These are phyloP conservation scores for Catagonus wagneri DNA, from an alignment of 2,113 vertebrate genomes.

Conservation along the genomic window DNA sequence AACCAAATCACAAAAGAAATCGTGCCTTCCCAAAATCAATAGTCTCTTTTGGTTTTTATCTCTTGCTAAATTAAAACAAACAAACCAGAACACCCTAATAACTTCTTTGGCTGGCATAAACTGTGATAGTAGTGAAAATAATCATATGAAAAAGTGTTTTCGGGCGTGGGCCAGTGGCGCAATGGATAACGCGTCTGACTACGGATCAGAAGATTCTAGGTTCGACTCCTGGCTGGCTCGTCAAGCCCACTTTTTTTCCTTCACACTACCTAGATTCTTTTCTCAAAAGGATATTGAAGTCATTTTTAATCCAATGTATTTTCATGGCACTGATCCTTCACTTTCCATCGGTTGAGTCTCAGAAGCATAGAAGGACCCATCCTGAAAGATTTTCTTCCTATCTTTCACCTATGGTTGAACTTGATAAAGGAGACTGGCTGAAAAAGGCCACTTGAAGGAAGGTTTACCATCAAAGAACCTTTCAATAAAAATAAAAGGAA, in stretches of 20 bases:
- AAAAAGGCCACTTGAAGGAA: not conserved
- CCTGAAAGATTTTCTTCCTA: not conserved
- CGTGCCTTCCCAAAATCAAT: not conserved
- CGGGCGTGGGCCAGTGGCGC: not conserved
- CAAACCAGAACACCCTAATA: not conserved
- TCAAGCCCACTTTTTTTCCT: fast-evolving
- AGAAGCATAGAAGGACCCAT: not conserved
- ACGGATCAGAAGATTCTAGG: conserved; percentile 84
- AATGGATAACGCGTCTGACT: conserved; percentile 81
- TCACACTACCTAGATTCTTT: fast-evolving
- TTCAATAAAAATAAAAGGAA: not conserved
- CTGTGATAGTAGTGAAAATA: fast-evolving
- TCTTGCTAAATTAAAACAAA: not conserved
- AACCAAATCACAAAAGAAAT: not conserved
- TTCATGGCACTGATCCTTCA: not conserved
- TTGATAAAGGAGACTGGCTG: not conserved
- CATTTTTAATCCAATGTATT: too few species aligned
- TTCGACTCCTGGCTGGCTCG: conserved; percentile 85
- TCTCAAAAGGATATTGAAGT: not conserved
- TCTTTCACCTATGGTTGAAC: not conserved
- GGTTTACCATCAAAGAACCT: not conserved
- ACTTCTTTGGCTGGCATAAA: fast-evolving
- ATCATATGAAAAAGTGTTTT: fast-evolving
- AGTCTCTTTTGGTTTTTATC: not conserved
- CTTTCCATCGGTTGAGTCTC: not conserved